Evolutionary conservation across 2,888 invertebrate species (phyloP).

Genomic region (Elegia similella): DNA sequence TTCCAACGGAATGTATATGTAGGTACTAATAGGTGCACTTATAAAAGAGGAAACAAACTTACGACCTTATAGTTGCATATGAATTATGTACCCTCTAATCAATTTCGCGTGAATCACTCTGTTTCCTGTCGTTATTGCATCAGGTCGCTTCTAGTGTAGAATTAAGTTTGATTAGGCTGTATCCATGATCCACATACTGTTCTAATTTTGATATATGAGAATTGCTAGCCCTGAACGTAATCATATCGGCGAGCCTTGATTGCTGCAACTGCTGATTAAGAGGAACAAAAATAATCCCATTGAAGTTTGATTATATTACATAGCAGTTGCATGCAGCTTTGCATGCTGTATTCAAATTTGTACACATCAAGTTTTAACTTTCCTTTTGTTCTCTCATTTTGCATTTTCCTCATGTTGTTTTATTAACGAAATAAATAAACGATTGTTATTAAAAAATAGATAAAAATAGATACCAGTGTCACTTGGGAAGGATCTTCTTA

Average conservation of each 20-base stretch:
- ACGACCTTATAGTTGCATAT: slow-evolving; percentile 2
- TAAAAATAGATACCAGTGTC: too few relatives aligned
- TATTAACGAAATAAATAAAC: too few relatives aligned
- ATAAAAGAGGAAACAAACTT: background rate
- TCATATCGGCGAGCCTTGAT: background rate
- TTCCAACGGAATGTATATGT: too few relatives aligned
- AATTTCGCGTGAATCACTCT: slow-evolving; percentile 48
- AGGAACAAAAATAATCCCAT: background rate
- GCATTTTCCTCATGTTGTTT: too few relatives aligned
- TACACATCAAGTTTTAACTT: background rate
- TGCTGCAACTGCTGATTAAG: background rate
- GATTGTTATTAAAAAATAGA: too few relatives aligned
- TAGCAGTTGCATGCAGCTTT: too few relatives aligned
- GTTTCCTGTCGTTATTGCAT: slow-evolving; percentile 58
- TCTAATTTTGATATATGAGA: slow-evolving; percentile 6
- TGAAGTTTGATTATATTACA: too few relatives aligned
- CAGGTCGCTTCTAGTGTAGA: slow-evolving; percentile 12
- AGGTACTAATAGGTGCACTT: too few relatives aligned
- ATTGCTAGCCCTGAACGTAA: slow-evolving; percentile 10
- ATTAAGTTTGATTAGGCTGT: slow-evolving; percentile 10
- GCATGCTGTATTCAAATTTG: background rate
- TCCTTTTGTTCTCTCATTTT: background rate
- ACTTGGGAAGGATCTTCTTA: too few relatives aligned
- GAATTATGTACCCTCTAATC: slow-evolving; percentile 10
- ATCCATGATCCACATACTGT: slow-evolving; percentile 9